Percentiles rank a stretch among this genome's conserved stretches.
Conservation (phyloP, 2,797 vertebrate genomes). For the Pachyuromys duprasi region DNA sequence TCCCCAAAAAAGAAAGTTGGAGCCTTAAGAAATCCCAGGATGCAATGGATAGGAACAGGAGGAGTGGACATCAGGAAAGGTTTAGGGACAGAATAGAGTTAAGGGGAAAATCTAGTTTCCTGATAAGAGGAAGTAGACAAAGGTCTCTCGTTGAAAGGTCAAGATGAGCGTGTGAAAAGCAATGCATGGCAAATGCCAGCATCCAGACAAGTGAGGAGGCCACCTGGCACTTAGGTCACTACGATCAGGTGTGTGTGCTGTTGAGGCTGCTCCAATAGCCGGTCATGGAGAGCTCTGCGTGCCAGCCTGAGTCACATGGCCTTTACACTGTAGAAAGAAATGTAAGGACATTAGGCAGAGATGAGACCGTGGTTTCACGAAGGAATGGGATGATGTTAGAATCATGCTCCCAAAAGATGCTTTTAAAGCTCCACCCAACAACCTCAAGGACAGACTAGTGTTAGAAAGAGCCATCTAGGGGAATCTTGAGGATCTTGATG, state of each 20-base stretch:
- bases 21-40: not conserved
- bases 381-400: conserved; percentile 23
- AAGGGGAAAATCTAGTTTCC: not conserved
- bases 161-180: not conserved
- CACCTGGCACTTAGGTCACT: not conserved
- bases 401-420: not conserved
- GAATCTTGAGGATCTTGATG: not conserved
- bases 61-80: not conserved
- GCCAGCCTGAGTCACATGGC: not conserved
- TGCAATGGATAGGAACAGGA: not conserved
- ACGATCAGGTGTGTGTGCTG: not conserved
- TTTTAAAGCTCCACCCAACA: conserved; percentile 34
- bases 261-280: not conserved
- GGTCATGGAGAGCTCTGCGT: not conserved
- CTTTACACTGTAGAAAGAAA: not conserved
- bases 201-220: not conserved
- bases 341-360: no score
- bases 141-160: not conserved
- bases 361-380: not conserved
- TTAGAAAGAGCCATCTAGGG: not conserved
- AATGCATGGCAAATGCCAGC: not conserved
- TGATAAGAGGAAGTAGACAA: not conserved
- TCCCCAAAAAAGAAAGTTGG: not conserved
- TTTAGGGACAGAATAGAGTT: not conserved
- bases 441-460: conserved; percentile 2